Evolutionary conservation across 2,888 invertebrate species (phyloP).

Genomic region (Pyralis farinalis): DNA sequence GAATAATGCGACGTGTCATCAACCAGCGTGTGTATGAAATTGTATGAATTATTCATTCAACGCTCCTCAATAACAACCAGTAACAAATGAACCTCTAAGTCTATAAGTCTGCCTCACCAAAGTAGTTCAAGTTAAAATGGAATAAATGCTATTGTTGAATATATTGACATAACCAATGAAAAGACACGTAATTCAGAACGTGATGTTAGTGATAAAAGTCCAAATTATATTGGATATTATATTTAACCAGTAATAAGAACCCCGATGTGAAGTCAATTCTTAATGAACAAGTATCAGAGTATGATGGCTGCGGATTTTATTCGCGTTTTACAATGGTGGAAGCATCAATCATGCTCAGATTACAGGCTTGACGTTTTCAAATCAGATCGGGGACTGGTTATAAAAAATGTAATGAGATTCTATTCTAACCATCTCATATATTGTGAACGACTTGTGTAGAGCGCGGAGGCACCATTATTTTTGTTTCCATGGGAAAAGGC

Average conservation of each 20-base stretch:
- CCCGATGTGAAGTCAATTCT: background rate
- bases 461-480: no score
- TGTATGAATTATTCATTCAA: conserved; percentile 60
- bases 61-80: conserved; percentile 20
- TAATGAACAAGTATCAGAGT: conserved; percentile 6
- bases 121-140: conserved; percentile 21
- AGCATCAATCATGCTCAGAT: conserved; percentile 49
- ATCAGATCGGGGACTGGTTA: conserved; percentile 31
- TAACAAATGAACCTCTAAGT: conserved; percentile 18
- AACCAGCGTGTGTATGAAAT: conserved; percentile 42
- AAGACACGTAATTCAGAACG: background rate
- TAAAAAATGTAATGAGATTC: conserved; percentile 34
- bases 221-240: conserved; percentile 11
- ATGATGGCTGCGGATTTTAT: conserved; percentile 18
- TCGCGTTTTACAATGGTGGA: conserved; percentile 29
- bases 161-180: conserved; percentile 1
- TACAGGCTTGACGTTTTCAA: conserved; percentile 39
- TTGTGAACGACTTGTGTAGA: no score
- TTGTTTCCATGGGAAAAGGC: no score
- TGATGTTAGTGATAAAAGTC: conserved; percentile 1
- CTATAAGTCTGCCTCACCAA: background rate
- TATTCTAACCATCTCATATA: conserved; percentile 13
- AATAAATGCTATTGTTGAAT: conserved; percentile 6
- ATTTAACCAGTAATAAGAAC: conserved; percentile 1
- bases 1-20: conserved; percentile 62